Evolutionary conservation across 1,140 invertebrate species (phyloP).

Genomic region (Leptopilina clavipes): DNA sequence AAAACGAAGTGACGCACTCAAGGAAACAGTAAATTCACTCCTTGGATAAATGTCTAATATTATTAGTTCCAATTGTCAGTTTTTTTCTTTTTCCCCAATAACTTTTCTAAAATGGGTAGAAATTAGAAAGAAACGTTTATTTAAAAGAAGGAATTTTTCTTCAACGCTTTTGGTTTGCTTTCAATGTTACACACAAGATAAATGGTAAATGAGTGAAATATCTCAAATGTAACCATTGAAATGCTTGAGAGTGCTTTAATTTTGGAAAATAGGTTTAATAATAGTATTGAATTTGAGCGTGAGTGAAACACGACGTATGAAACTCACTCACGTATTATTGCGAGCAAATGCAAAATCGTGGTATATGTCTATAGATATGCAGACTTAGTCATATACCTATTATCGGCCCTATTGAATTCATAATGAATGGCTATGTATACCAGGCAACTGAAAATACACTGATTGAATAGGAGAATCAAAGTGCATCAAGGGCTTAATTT

Average conservation of each 20-base stretch:
- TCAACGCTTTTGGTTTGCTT: background rate
- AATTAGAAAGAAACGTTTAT: too few species aligned
- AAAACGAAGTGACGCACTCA: too few species aligned
- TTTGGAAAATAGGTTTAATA: conserved; percentile 30
- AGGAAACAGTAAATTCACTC: too few species aligned
- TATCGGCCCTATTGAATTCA: conserved; percentile 30
- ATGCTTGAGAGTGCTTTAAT: background rate
- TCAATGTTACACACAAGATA: background rate
- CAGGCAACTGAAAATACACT: conserved; percentile 27
- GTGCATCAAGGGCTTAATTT: conserved; percentile 34
- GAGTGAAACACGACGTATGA: background rate
- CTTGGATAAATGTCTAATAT: too few species aligned
- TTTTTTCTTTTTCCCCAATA: too few species aligned
- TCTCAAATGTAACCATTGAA: background rate
- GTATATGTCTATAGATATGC: conserved; percentile 19
- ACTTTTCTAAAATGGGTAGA: too few species aligned
- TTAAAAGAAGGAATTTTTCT: too few species aligned
- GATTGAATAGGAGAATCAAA: conserved; percentile 34
- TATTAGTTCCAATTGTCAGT: too few species aligned
- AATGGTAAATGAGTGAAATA: background rate
- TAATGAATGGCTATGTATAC: conserved; percentile 34
- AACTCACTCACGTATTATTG: conserved; percentile 12
- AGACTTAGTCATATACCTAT: conserved; percentile 28
- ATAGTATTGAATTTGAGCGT: conserved; percentile 9
- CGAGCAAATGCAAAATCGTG: conserved; percentile 28